Percentiles rank a stretch among this genome's conserved stretches.
Conservation (phyloP, 2,113 vertebrate species). For the Silurus asotus region DNA sequence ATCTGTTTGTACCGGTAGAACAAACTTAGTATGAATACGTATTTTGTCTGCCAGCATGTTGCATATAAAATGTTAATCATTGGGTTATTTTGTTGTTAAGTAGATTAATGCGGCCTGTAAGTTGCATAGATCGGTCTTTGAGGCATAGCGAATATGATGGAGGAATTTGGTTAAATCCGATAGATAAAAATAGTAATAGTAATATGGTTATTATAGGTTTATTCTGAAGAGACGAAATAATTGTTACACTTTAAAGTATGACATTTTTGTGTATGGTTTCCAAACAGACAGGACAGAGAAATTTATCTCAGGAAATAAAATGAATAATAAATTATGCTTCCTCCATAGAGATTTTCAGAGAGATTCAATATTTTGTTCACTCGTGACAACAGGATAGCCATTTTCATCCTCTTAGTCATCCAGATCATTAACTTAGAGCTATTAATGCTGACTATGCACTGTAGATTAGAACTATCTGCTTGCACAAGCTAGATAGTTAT, state of each 20-base stretch:
- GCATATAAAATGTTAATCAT: neutral
- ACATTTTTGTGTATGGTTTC: neutral
- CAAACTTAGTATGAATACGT: constrained; percentile 60
- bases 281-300: neutral
- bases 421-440: neutral
- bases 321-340: neutral
- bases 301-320: neutral
- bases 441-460: neutral
- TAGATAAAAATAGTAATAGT: neutral
- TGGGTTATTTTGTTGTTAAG: constrained; percentile 19
- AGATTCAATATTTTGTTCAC: neutral
- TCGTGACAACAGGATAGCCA: neutral
- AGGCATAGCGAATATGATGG: neutral
- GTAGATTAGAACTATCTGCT: neutral
- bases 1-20: constrained; percentile 67
- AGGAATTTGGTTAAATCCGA: neutral
- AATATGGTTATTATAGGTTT: neutral
- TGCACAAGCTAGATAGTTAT: neutral
- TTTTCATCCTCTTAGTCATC: constrained; percentile 4
- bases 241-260: neutral
- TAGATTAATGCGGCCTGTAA: too few species aligned
- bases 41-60: constrained; percentile 56
- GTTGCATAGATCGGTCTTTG: neutral
- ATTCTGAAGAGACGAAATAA: neutral
- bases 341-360: neutral